Evolutionary conservation across 2,113 vertebrate species (phyloP).

Genomic region (Agapornis roseicollis): DNA sequence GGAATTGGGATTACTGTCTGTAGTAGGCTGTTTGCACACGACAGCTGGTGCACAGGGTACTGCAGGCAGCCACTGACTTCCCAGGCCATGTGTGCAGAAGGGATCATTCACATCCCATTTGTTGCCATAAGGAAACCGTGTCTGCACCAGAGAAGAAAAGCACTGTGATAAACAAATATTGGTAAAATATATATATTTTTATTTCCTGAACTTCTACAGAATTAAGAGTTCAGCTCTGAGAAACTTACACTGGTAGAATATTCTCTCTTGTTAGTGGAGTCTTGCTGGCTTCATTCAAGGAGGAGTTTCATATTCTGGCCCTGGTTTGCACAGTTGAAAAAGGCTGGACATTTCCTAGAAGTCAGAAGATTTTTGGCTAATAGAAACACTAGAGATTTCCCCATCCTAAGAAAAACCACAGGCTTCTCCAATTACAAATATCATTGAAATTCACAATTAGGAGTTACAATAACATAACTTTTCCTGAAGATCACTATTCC

Average conservation of each 20-base stretch:
- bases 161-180: background rate
- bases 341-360: constrained; percentile 46
- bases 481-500: background rate
- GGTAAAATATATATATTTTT: background rate
- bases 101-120: fast-evolving
- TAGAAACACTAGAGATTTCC: constrained; percentile 14
- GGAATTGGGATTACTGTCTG: background rate
- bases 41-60: background rate
- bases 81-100: background rate
- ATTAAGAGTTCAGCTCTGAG: background rate
- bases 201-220: background rate
- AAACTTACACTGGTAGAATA: background rate
- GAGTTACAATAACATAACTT: constrained; percentile 27
- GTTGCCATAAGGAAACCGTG: fast-evolving
- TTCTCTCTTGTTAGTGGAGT: background rate
- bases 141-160: background rate
- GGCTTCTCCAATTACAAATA: constrained; percentile 49
- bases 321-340: background rate
- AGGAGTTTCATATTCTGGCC: background rate
- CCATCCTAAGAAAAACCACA: constrained; percentile 43
- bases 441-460: constrained; percentile 26
- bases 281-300: background rate
- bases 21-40: background rate
- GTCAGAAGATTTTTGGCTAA: constrained; percentile 44
- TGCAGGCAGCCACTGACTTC: background rate